Evolutionary conservation across 1,140 invertebrate genomes (phyloP), one percentile per base, ranked within the genome.

Genomic region (Pomacea maculata): DNA sequence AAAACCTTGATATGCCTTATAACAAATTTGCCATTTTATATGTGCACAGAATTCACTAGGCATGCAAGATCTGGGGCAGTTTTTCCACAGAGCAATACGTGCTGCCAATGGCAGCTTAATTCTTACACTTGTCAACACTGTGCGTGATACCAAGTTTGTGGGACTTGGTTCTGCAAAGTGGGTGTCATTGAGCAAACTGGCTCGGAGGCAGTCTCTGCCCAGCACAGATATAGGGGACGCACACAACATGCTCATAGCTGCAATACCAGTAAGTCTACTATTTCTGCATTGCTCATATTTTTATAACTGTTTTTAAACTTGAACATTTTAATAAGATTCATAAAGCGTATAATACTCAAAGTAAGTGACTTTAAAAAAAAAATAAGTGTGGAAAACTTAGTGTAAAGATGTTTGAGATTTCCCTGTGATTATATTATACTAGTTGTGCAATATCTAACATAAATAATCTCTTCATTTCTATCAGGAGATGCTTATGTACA

Each of bases 81-180:
- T 99, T 52, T 98, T 97, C 91, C 95, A 98, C 89, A 95, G 96
- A 86, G 96, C 97, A 0, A 91, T 99, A 64, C 93, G 94, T 83
- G 97, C 98, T 90, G 93, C 94, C 5, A 95, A 97, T 88, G 97
- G 97, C 34, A 97, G 96, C 5, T 93, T 97, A n/a, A 96, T 98
- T 0, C 92, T 99, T 74, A 95, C 95, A 65, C 96, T 96, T 55
- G 94, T 98, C 34, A 96, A 96, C 89, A 94, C 95, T 80, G 93
- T 98, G 0, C 94, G 95, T 88, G 96, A 95, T 70, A 94, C 95
- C 19, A 98, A 98, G 92, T 70, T 83, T 9, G 87, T 93, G 11
- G 88, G 83, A 21, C 92, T 94, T 55, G 87, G 89, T 55, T 92
- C 98, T 21, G 97, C 97, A 88, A 94, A 96, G 84, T 99, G 97